Evolutionary conservation across 1,140 invertebrate species (phyloP), one percentile per base, ranked within the genome.

Genomic region (Colletes gigas): DNA sequence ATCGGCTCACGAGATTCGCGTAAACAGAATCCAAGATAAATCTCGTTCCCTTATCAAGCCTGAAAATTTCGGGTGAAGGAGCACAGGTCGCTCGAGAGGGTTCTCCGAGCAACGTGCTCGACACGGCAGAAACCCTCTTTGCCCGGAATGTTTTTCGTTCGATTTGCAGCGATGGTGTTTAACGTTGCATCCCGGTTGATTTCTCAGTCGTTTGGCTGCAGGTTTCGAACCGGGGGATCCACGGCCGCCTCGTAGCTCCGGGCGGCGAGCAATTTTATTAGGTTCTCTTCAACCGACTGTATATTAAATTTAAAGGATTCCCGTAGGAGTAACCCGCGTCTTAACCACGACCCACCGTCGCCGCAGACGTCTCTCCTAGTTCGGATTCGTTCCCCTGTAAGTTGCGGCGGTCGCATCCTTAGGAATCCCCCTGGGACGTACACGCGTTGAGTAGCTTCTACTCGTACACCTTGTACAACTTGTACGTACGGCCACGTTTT

Each of bases 221-320:
- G 84, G 74, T 73, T 30, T 83, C 82, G 86, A 30, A 66, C 73
- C 44, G 72, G 30, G 70, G 55, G 69, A 74, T 59, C 63, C 68
- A 63, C 75, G 82, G 66, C 55, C 79, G 78, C 76, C 86, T 87
- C 80, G 87, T 90, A 84, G 88, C 91, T 90, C 80, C 87, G 78
- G 89, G 90, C 87, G 87, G 85, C 80, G 30, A 88, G 88, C 91
- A 90, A 92, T 92, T 92, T 92, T 92, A 92, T 92, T 92, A 92
- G 88, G 89, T 92, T 92, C 90, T 89, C 89, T 91, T 87, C 91
- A 92, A 92, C 92, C 91, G 91, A 89, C 89, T 92, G 88, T 90
- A 91, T 92, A 92, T 92, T 92, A 92, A 92, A 92, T 92, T 92
- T 92, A 86, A 85, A 89, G 88, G 88, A 91, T 89, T 91, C 90